These are phyloP conservation scores for Coptotermes formosanus DNA, from an alignment of 1,140 invertebrate genomes.

Conservation along the genomic window DNA sequence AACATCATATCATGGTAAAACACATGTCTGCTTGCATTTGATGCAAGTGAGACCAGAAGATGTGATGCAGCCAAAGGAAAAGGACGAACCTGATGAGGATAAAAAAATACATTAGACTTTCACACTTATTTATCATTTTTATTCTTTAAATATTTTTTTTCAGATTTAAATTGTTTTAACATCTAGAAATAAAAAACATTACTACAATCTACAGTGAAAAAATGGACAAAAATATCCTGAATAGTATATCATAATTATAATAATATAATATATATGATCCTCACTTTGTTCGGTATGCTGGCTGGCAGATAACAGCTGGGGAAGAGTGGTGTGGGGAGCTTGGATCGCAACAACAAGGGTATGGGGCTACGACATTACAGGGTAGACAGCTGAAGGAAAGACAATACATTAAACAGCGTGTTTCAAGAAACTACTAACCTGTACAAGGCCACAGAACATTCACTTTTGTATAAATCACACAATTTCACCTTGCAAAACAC, in stretches of 20 bases:
- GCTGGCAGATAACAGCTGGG: not conserved
- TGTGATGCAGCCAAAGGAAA: too few species aligned
- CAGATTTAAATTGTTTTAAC: slow-evolving; percentile 15
- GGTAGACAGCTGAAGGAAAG: not conserved
- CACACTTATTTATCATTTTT: slow-evolving; percentile 9
- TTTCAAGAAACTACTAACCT: not conserved
- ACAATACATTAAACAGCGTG: not conserved
- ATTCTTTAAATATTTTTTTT: not conserved
- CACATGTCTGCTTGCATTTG: too few species aligned
- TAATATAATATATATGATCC: slow-evolving; percentile 20
- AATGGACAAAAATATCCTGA: slow-evolving; percentile 19
- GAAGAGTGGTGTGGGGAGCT: not conserved
- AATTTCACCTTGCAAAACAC: too few species aligned
- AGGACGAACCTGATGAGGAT: not conserved
- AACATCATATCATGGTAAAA: too few species aligned
- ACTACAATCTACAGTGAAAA: slow-evolving; percentile 16
- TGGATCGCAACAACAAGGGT: not conserved
- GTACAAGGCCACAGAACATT: not conserved
- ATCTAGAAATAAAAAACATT: slow-evolving; percentile 8
- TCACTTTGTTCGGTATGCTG: slow-evolving; percentile 14
- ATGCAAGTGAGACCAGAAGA: too few species aligned
- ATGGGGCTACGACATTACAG: not conserved
- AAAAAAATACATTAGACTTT: not conserved
- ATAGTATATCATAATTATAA: slow-evolving; percentile 13
- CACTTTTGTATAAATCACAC: too few species aligned